Evolutionary conservation across 2,797 vertebrate genomes (phyloP).

Genomic region (Hydrolagus colliei): DNA sequence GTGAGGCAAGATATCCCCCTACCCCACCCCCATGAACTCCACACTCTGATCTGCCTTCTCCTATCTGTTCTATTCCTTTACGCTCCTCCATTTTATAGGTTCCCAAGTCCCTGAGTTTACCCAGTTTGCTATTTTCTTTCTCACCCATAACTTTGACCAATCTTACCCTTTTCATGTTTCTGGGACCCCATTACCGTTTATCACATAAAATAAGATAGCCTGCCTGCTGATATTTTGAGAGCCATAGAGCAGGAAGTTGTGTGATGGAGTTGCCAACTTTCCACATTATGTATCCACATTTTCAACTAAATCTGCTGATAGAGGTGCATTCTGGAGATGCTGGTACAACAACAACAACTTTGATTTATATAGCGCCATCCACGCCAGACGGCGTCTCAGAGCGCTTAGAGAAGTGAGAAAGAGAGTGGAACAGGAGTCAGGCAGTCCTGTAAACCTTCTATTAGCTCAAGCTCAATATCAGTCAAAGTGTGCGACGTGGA

Average conservation of each 20-base stretch:
- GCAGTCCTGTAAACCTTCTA: not conserved
- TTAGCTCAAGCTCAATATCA: not conserved
- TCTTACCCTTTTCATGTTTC: not conserved
- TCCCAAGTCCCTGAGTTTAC: not conserved
- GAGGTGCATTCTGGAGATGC: no score
- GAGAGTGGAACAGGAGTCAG: no score
- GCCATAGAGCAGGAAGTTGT: no score
- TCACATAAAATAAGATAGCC: not conserved
- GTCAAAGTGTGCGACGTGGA: not conserved
- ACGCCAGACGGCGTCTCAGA: no score
- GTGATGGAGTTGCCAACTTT: not conserved
- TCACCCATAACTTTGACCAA: not conserved
- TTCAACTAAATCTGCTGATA: no score
- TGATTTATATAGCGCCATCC: no score
- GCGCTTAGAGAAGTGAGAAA: no score
- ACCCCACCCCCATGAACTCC: no score
- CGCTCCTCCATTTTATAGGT: not conserved
- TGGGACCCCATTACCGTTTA: not conserved
- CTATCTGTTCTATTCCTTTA: not conserved
- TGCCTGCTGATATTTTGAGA: no score
- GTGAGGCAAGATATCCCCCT: no score
- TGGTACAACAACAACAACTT: no score
- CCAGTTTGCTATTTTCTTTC: not conserved
- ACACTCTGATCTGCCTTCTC: not conserved
- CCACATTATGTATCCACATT: no score